phyloP scores from a whole-genome alignment of 2,113 vertebrate species.

The Paraplagusia blochii region DNA sequence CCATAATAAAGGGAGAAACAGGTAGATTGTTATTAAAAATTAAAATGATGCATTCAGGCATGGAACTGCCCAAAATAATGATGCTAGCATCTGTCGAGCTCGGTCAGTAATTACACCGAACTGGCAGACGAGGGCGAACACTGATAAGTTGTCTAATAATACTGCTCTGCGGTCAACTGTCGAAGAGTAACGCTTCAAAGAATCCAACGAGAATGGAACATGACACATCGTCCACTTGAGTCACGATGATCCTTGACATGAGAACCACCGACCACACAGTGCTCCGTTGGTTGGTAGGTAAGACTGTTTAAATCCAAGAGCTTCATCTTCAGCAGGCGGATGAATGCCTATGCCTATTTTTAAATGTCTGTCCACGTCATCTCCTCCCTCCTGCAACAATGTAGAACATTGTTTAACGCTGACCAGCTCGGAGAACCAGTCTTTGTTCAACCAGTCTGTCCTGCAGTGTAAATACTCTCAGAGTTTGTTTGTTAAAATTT shows the following conservation, averaged over 20 bases:
- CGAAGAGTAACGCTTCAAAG: constrained; percentile 42
- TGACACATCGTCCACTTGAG: constrained; percentile 35
- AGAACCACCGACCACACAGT: no score
- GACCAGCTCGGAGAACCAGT: not conserved
- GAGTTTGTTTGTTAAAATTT: no score
- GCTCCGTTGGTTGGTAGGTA: no score
- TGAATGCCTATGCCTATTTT: constrained; percentile 1
- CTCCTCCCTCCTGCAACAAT: not conserved
- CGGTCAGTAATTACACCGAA: not conserved
- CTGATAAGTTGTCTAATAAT: constrained; percentile 6
- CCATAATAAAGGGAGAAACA: no score
- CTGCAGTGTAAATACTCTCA: no score
- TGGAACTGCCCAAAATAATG: not conserved
- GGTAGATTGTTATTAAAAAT: no score
- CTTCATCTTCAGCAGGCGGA: constrained; percentile 14
- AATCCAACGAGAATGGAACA: constrained; percentile 14
- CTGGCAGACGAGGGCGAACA: not conserved
- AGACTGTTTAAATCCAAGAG: not conserved
- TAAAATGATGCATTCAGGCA: not conserved
- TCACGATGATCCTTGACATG: constrained; percentile 20
- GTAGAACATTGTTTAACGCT: not conserved
- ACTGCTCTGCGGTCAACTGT: constrained; percentile 18
- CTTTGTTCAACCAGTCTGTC: no score
- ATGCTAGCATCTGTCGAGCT: not conserved
- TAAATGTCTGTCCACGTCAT: not conserved